Evolutionary conservation across 2,888 invertebrate genomes (phyloP).

Genomic region (Willowsia nigromaculata): DNA sequence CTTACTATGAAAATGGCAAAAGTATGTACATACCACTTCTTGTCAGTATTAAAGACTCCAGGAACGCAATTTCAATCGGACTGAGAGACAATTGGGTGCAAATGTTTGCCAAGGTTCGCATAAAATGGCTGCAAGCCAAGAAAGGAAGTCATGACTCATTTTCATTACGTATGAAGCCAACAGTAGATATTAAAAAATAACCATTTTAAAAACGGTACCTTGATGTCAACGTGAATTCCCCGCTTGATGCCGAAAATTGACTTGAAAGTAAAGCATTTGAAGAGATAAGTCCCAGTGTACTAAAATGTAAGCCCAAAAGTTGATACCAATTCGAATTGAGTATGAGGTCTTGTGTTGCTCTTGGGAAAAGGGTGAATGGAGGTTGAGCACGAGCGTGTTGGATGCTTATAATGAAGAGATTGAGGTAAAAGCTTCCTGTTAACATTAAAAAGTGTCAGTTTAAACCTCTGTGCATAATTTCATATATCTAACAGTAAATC

Average conservation of each 20-base stretch:
- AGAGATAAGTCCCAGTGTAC: conserved; percentile 49
- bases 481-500: no score
- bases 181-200: no score
- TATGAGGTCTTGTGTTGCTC: conserved; percentile 73
- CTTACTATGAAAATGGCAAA: not conserved
- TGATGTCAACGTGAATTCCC: conserved; percentile 29
- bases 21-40: conserved; percentile 44
- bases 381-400: conserved; percentile 77
- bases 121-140: conserved; percentile 67
- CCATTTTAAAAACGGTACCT: conserved; percentile 33
- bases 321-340: conserved; percentile 75
- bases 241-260: conserved; percentile 7
- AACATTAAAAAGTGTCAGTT: not conserved
- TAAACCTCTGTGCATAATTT: not conserved
- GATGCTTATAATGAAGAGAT: conserved; percentile 76
- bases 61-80: conserved; percentile 76
- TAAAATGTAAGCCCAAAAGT: conserved; percentile 75
- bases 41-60: conserved; percentile 76
- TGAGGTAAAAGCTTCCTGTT: conserved; percentile 76
- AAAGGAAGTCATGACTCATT: not conserved
- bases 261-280: conserved; percentile 28
- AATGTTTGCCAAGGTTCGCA: conserved; percentile 71
- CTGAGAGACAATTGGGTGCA: conserved; percentile 73
- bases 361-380: conserved; percentile 75
- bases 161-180: not conserved